Conservation (phyloP, 2,888 invertebrate species). For the Brenthis ino region DNA sequence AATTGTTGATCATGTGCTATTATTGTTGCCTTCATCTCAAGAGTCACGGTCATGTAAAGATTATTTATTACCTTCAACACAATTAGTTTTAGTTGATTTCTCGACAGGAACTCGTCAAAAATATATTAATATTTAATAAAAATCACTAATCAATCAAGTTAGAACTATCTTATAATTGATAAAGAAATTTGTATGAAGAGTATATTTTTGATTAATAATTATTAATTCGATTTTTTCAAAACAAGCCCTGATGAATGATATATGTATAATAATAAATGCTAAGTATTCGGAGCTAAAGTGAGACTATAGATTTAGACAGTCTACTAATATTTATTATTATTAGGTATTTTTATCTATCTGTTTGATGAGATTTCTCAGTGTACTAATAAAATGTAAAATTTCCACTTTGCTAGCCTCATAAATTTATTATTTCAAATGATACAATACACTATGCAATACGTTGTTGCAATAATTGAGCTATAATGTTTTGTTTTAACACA, state of each 20-base stretch:
- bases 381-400: too few relatives aligned
- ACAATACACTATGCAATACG: slow-evolving; percentile 5
- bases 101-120: not conserved
- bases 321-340: too few relatives aligned
- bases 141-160: not conserved
- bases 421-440: not conserved
- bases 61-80: slow-evolving; percentile 11
- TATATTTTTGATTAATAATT: too few relatives aligned
- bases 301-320: too few relatives aligned
- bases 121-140: not conserved
- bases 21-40: slow-evolving; percentile 14
- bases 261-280: not conserved
- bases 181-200: too few relatives aligned
- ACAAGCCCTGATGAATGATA: too few relatives aligned
- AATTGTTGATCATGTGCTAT: slow-evolving; percentile 16
- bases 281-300: not conserved
- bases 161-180: not conserved
- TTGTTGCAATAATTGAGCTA: slow-evolving; percentile 12
- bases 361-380: too few relatives aligned
- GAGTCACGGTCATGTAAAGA: slow-evolving; percentile 12
- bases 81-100: slow-evolving; percentile 18
- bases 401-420: not conserved
- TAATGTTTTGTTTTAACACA: slow-evolving; percentile 9
- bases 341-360: too few relatives aligned
- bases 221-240: too few relatives aligned